phyloP scores from a whole-genome alignment of 2,113 vertebrate species.

The Epinephelus lanceolatus region DNA sequence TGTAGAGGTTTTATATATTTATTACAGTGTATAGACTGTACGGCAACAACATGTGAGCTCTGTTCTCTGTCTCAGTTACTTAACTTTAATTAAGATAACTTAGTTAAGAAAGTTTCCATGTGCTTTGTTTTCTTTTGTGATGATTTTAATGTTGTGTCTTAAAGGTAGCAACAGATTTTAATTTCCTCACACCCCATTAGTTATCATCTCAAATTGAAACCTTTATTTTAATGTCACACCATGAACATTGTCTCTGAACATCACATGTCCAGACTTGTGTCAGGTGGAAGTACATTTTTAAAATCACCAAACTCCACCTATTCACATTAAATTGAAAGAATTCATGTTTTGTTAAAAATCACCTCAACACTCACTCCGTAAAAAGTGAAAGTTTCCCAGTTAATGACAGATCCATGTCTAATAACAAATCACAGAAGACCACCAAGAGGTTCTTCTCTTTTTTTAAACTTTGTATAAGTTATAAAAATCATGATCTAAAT shows the following conservation, averaged over 20 bases:
- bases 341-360: background rate
- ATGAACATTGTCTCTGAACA: background rate
- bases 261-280: background rate
- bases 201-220: background rate
- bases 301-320: background rate
- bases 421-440: background rate
- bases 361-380: background rate
- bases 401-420: background rate
- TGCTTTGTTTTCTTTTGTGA: background rate
- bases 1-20: slow-evolving; percentile 3
- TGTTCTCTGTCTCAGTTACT: background rate
- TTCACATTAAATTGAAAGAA: background rate
- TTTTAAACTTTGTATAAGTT: slow-evolving; percentile 5
- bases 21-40: slow-evolving; percentile 2
- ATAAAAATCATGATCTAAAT: slow-evolving; percentile 23
- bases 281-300: background rate
- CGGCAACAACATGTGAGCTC: background rate
- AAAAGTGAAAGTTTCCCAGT: background rate
- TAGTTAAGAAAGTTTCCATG: background rate
- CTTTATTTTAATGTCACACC: background rate
- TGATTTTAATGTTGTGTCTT: too few relatives aligned
- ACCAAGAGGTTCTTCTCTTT: background rate
- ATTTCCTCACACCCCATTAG: background rate
- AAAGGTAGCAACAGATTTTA: background rate
- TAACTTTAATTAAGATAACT: too few relatives aligned